A percentile compares a stretch with the other conserved stretches of the same genome.
Evolutionary conservation across 30 jellyfish, hydroid and myxozoan species (phyloP).

Genomic region (Aurelia aurita): DNA sequence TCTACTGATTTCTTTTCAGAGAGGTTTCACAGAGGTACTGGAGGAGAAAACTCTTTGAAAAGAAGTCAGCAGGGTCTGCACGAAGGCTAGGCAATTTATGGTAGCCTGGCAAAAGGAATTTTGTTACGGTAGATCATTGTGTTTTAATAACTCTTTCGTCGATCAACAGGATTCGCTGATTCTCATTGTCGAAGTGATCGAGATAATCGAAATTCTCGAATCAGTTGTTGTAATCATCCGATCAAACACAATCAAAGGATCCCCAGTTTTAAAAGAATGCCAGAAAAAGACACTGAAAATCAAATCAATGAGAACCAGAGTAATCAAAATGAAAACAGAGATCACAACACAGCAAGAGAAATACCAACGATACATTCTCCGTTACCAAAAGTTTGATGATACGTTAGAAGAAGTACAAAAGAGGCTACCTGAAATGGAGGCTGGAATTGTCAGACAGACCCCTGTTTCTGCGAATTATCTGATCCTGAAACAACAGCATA

Average conservation of each 20-base stretch:
- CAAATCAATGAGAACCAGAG: constrained; percentile 36
- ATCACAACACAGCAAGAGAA: constrained; percentile 52
- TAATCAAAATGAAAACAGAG: constrained; percentile 11
- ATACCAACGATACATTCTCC: constrained; percentile 29
- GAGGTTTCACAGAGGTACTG: too few species aligned
- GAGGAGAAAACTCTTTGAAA: too few species aligned
- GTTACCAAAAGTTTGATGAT: constrained; percentile 69
- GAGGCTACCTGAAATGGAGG: constrained; percentile 90
- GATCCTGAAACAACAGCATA: constrained; percentile 84
- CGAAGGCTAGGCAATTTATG: too few species aligned
- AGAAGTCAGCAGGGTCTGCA: too few species aligned
- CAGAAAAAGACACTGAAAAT: constrained; percentile 50
- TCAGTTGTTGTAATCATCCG: constrained; percentile 50
- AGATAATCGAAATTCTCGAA: constrained; percentile 67
- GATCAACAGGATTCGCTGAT: constrained; percentile 53
- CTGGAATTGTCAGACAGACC: constrained; percentile 77
- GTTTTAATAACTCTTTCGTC: too few species aligned
- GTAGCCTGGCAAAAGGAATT: too few species aligned
- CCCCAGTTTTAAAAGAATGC: constrained; percentile 43
- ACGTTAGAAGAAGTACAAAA: constrained; percentile 57
- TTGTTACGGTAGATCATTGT: too few species aligned
- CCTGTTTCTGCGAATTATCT: constrained; percentile 90
- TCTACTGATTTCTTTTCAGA: too few species aligned
- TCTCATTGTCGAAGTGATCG: constrained; percentile 75
- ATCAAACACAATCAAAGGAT: constrained; percentile 23